phyloP scores from a whole-genome alignment of 2,797 vertebrate species.

The Mycteria americana region DNA sequence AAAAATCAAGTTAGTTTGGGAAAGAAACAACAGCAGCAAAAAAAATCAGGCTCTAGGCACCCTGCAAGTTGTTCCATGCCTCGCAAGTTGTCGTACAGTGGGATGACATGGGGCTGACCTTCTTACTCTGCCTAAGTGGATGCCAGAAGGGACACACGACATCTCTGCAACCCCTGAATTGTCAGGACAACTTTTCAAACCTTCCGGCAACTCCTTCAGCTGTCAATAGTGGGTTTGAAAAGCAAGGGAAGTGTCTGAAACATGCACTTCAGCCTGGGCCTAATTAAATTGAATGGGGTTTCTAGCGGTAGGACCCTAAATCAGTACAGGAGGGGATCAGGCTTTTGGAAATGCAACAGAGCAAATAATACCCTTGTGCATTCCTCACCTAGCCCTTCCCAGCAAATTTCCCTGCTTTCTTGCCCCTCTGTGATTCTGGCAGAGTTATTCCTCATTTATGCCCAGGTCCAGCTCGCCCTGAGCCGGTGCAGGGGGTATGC shows the following conservation, averaged over 20 bases:
- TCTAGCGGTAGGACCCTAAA: background rate
- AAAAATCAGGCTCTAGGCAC: background rate
- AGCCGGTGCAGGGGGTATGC: rapidly evolving
- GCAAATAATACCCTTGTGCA: rapidly evolving
- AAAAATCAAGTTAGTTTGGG: background rate
- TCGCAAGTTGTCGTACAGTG: rapidly evolving
- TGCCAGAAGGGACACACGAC: background rate
- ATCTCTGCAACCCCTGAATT: background rate
- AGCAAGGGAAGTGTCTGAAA: rapidly evolving
- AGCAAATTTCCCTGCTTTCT: background rate
- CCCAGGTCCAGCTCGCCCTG: rapidly evolving
- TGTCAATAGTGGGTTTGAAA: background rate
- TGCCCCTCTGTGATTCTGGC: background rate
- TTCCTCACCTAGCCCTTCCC: background rate
- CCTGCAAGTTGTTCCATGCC: background rate
- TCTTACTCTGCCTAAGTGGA: background rate
- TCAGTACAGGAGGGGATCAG: background rate
- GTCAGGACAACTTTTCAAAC: background rate
- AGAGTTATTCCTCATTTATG: background rate
- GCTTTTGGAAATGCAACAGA: background rate
- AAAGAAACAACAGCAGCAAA: background rate
- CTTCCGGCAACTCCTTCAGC: background rate
- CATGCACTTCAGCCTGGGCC: background rate
- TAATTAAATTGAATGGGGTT: background rate
- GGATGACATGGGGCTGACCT: background rate